These are phyloP conservation scores for Hyalella azteca DNA, from an alignment of 2,888 invertebrate species.

Conservation along the genomic window DNA sequence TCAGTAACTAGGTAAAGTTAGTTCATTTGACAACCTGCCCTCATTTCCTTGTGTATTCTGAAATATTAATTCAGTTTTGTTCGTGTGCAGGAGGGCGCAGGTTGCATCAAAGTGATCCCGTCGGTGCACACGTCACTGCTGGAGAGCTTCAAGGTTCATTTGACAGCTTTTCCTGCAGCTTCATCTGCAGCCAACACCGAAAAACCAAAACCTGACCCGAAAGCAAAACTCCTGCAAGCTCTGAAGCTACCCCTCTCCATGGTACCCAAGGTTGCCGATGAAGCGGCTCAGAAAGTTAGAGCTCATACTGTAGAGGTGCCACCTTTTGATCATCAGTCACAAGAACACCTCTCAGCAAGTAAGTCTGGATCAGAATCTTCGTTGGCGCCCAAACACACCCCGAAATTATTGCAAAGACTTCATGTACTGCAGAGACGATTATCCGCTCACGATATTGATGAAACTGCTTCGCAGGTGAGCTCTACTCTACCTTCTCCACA, in stretches of 20 bases:
- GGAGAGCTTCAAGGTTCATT: constrained; percentile 30
- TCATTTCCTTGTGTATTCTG: too few relatives aligned
- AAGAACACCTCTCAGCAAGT: not conserved
- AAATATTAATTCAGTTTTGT: not conserved
- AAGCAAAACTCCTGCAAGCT: constrained; percentile 37
- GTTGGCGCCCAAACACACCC: not conserved
- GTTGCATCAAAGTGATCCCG: constrained; percentile 27
- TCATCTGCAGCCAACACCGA: not conserved
- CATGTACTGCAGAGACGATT: constrained; percentile 5
- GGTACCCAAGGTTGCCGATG: constrained; percentile 20
- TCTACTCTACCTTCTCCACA: not conserved
- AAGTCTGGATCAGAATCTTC: constrained; percentile 12
- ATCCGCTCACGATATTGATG: constrained; percentile 15
- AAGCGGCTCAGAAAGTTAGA: not conserved
- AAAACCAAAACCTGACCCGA: constrained; percentile 8
- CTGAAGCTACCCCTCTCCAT: constrained; percentile 45
- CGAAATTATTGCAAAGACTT: not conserved
- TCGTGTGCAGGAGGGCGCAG: constrained; percentile 22
- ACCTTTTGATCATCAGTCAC: not conserved
- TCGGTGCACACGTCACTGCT: constrained; percentile 28
- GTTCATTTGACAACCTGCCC: too few relatives aligned
- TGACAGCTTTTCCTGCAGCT: not conserved
- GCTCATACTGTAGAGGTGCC: not conserved
- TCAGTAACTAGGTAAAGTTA: too few relatives aligned
- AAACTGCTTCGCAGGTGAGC: not conserved